Conservation (phyloP, 2,797 vertebrate species). For the Typhlichthys subterraneus region DNA sequence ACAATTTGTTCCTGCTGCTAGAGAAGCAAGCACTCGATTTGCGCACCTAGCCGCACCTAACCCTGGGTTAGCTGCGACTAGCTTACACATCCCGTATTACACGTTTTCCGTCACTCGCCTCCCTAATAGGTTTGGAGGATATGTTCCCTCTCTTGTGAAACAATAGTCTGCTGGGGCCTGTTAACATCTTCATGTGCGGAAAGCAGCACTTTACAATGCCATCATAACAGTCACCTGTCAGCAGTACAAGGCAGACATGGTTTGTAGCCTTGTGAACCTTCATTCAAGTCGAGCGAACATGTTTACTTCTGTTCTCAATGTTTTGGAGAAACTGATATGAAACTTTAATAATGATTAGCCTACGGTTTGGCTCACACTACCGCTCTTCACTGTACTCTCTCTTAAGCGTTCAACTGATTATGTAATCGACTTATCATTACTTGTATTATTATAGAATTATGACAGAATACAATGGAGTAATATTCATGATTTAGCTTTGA, state of each 20-base stretch:
- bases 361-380: too few relatives aligned
- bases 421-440: neutral
- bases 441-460: constrained; percentile 33
- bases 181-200: constrained; percentile 1
- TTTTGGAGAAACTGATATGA: too few relatives aligned
- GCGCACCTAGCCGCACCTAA: constrained; percentile 23
- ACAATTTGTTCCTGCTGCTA: constrained; percentile 24
- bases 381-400: too few relatives aligned
- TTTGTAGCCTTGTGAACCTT: neutral
- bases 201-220: constrained; percentile 1
- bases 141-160: too few relatives aligned
- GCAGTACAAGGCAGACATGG: neutral
- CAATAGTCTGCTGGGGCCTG: too few relatives aligned
- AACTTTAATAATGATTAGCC: too few relatives aligned
- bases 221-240: constrained; percentile 2
- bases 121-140: too few relatives aligned
- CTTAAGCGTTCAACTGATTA: neutral
- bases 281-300: too few relatives aligned
- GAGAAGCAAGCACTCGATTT: constrained; percentile 30
- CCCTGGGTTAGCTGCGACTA: neutral
- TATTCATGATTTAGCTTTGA: constrained; percentile 53
- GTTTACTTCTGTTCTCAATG: too few relatives aligned
- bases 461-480: constrained; percentile 53
- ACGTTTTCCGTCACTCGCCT: neutral
- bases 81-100: constrained; percentile 22